phyloP scores from a whole-genome alignment of 2,797 vertebrate genomes.

The Petrocephalus schoutedeni region DNA sequence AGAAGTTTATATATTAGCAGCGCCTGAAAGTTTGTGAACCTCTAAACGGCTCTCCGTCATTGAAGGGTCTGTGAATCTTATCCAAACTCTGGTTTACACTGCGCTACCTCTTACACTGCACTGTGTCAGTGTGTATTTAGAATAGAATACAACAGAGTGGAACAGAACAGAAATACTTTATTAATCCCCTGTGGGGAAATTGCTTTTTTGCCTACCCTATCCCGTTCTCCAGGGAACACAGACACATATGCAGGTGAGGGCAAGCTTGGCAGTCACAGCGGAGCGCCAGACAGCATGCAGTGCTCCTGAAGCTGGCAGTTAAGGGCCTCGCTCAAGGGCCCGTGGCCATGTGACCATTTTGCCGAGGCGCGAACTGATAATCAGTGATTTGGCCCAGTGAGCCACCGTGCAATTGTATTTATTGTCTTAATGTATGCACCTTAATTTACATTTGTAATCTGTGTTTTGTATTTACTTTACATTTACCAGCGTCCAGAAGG shows the following conservation, averaged over 20 bases:
- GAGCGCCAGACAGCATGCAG: background rate
- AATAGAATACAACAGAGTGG: background rate
- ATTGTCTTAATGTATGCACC: background rate
- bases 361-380: background rate
- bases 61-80: background rate
- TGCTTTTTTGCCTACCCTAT: background rate
- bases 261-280: background rate
- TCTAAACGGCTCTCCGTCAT: background rate
- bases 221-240: background rate
- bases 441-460: background rate
- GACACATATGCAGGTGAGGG: background rate
- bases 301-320: background rate
- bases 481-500: background rate
- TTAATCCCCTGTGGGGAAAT: background rate
- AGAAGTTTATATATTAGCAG: background rate
- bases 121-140: background rate
- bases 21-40: background rate
- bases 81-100: background rate
- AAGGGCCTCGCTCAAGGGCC: background rate
- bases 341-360: background rate
- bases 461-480: background rate
- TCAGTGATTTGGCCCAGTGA: background rate
- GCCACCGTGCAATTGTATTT: background rate
- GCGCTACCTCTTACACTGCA: background rate
- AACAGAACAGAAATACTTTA: background rate